Evolutionary conservation across 2,888 invertebrate species (phyloP).

Genomic region (Drosophila mimica): DNA sequence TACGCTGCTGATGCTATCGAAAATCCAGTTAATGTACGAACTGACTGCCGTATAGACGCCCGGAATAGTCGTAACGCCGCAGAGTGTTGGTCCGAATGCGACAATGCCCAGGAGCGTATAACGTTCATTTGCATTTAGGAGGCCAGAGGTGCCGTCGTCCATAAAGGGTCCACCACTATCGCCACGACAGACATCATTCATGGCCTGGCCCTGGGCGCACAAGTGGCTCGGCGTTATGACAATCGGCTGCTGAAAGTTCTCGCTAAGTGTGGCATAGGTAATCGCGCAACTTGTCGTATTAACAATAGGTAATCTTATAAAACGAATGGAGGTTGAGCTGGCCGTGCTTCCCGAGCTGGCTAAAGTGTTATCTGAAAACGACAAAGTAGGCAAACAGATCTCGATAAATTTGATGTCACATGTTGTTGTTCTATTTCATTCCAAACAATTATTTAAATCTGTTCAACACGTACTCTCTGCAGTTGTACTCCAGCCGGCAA

Average conservation of each 20-base stretch:
- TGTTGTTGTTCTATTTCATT: constrained; percentile 6
- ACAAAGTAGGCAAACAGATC: constrained; percentile 11
- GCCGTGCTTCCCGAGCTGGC: constrained; percentile 6
- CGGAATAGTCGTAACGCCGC: constrained; percentile 83
- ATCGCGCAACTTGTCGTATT: constrained; percentile 83
- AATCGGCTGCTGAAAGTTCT: constrained; percentile 84
- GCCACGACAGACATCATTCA: constrained; percentile 84
- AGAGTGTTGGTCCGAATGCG: constrained; percentile 83
- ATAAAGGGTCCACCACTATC: constrained; percentile 85
- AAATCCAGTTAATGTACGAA: constrained; percentile 84
- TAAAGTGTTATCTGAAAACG: constrained; percentile 30
- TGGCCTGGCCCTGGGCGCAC: constrained; percentile 84
- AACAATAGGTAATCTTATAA: constrained; percentile 85
- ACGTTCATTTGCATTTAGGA: constrained; percentile 61
- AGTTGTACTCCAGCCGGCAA: constrained; percentile 92
- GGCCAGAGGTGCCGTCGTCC: constrained; percentile 75
- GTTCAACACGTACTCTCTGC: constrained; percentile 85
- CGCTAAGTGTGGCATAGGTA: constrained; percentile 84
- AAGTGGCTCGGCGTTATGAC: constrained; percentile 83
- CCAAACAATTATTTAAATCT: constrained; percentile 9
- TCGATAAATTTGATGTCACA: neutral
- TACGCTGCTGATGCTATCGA: constrained; percentile 42
- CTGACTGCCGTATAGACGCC: constrained; percentile 85
- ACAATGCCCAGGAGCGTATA: constrained; percentile 81
- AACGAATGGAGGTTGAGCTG: constrained; percentile 81